A percentile compares a stretch with the other conserved stretches of the same genome.
These are phyloP conservation scores for Cromileptes altivelis DNA, from an alignment of 2,113 vertebrate species.

Conservation along the genomic window DNA sequence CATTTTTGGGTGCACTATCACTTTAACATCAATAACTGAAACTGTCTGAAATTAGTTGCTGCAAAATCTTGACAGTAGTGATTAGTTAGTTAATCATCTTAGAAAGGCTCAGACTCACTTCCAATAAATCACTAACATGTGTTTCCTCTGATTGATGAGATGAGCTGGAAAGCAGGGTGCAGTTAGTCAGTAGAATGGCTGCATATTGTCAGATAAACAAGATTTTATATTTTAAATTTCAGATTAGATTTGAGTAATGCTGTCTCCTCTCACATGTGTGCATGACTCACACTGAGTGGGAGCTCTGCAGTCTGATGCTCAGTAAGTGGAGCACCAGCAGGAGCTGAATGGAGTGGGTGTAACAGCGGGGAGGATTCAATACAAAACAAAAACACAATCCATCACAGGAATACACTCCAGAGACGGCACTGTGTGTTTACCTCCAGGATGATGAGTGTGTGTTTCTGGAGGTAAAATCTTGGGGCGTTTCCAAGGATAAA, in stretches of 20 bases:
- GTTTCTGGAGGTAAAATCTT: conserved; percentile 1
- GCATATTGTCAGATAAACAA: neutral
- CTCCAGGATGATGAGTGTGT: conserved; percentile 7
- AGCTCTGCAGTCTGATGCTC: conserved; percentile 26
- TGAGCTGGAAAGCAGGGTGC: neutral
- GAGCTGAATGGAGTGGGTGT: conserved; percentile 43
- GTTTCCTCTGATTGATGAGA: neutral
- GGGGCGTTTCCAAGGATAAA: conserved; percentile 11
- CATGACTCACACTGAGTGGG: conserved; percentile 32
- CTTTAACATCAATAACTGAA: too few species aligned
- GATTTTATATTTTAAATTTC: neutral
- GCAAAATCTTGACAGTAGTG: too few species aligned
- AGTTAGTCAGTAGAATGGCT: neutral
- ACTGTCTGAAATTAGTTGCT: too few species aligned
- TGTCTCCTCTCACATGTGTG: neutral
- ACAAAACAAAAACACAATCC: conserved; percentile 28
- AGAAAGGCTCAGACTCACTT: neutral
- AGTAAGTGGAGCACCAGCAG: conserved; percentile 22
- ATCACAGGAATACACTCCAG: neutral
- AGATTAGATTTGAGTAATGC: conserved; percentile 2
- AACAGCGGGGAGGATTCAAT: conserved; percentile 23
- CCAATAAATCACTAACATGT: neutral
- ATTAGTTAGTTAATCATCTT: neutral
- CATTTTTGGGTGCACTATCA: too few species aligned
- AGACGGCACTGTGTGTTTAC: conserved; percentile 3